These are phyloP conservation scores for Drosophila barbarae DNA, from an alignment of 2,888 invertebrate genomes.

Conservation along the genomic window DNA sequence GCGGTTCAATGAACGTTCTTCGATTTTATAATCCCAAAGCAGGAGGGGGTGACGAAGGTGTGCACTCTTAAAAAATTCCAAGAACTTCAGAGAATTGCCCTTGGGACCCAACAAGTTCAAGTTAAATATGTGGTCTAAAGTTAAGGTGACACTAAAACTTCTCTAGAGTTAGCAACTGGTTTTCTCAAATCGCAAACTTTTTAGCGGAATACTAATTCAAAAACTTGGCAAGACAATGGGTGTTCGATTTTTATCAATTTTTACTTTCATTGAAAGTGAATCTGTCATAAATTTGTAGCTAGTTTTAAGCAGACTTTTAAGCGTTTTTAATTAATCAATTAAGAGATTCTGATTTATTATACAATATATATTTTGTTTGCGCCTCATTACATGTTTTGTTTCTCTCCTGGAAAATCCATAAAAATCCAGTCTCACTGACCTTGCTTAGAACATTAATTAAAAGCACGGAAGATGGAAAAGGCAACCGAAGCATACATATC, in stretches of 20 bases:
- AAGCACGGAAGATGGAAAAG: conserved; percentile 39
- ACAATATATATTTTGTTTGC: background rate
- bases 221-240: conserved; percentile 1
- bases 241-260: background rate
- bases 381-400: conserved; percentile 2
- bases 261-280: conserved; percentile 11
- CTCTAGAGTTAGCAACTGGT: conserved; percentile 17
- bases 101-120: conserved; percentile 15
- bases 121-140: conserved; percentile 8
- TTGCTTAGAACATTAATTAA: conserved; percentile 39
- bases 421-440: conserved; percentile 28
- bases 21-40: conserved; percentile 22
- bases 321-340: background rate
- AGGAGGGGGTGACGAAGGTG: conserved; percentile 3
- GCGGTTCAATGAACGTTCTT: conserved; percentile 66
- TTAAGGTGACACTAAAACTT: background rate
- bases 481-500: conserved; percentile 31
- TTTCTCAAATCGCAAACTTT: conserved; percentile 16
- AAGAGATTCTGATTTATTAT: background rate
- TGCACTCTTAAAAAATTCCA: conserved; percentile 12
- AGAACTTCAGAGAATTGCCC: conserved; percentile 17
- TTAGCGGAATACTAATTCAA: conserved; percentile 17
- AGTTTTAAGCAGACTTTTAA: background rate
- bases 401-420: conserved; percentile 26
- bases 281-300: background rate